phyloP scores from a whole-genome alignment of 2,797 vertebrate species.

The Tokudaia tokunoshimensis region DNA sequence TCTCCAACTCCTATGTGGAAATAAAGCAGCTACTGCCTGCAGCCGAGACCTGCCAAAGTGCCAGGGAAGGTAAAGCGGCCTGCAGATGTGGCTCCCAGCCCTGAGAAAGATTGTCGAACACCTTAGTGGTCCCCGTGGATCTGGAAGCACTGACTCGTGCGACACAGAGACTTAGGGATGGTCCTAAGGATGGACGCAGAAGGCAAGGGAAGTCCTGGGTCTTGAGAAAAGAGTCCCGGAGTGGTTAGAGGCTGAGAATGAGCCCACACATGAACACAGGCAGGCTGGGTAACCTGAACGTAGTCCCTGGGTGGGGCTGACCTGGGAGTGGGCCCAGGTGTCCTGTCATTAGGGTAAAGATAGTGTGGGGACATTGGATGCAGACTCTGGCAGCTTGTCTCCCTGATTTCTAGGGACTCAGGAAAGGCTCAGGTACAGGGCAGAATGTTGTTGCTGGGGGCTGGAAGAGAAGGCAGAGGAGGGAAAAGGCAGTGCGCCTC shows the following conservation, averaged over 20 bases:
- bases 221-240: neutral
- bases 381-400: slow-evolving; percentile 62
- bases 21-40: neutral
- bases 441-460: neutral
- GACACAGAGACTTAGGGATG: neutral
- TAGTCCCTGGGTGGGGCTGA: neutral
- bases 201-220: neutral
- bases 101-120: neutral
- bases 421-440: slow-evolving; percentile 51
- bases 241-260: neutral
- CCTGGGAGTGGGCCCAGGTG: neutral
- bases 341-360: neutral
- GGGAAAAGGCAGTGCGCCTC: neutral
- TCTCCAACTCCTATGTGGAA: neutral
- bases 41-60: neutral
- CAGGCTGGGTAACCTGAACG: neutral
- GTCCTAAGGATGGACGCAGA: neutral
- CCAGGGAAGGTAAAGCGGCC: neutral
- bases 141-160: neutral
- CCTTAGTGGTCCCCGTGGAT: neutral
- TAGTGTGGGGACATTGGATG: neutral
- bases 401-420: slow-evolving; percentile 31
- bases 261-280: neutral
- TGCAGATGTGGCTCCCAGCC: neutral
- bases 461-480: neutral